Base-by-base conservation (phyloP, 2,888 invertebrate species). In the Xestoiulus laeticollis region DNA sequence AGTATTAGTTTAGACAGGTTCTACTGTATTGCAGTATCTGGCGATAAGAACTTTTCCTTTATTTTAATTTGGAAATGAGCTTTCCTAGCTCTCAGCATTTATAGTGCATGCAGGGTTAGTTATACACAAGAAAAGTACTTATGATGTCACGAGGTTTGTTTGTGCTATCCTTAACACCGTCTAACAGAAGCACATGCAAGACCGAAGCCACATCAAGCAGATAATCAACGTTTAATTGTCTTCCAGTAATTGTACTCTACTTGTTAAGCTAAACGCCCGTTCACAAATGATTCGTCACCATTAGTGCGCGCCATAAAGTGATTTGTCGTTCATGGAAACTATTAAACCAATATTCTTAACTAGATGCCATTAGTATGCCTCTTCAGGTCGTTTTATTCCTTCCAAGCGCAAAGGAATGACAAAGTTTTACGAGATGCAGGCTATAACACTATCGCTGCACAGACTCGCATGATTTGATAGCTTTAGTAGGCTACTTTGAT, bases 401-500 rank as follows among this genome's bases (percentile, higher is more conserved):
- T 19, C 59, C 59, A n/a, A 59, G 59, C n/a, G 59, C 59, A 6
- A 59, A 59, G 59, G n/a, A 59, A 59, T 59, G 59, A 59, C 59
- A n/a, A n/a, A n/a, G 59, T 59, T 59, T 59, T 59, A 59, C n/a
- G 59, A 19, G 59, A 59, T 2, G 19, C 33, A 6, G 59, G 59
- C 59, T 59, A 59, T 59, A 59, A 59, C 59, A n/a, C 59, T 59
- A 59, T 59, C 48, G 48, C 33, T 48, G 16, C 12, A 19, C 59
- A 6, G n/a, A 19, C 2, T 48, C 48, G 48, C 12, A 8, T 12
- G 16, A 4, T n/a, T n/a, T 6, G 59, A 59, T 59, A n/a, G 59
- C 59, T 59, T 59, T 59, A 59, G 59, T 59, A 59, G 59, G 59
- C 59, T 59, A 59, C 59, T 59, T 59, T 59, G 59, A n/a, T 59